Evolutionary conservation across 2,113 vertebrate genomes (phyloP).

Genomic region (Morone saxatilis): DNA sequence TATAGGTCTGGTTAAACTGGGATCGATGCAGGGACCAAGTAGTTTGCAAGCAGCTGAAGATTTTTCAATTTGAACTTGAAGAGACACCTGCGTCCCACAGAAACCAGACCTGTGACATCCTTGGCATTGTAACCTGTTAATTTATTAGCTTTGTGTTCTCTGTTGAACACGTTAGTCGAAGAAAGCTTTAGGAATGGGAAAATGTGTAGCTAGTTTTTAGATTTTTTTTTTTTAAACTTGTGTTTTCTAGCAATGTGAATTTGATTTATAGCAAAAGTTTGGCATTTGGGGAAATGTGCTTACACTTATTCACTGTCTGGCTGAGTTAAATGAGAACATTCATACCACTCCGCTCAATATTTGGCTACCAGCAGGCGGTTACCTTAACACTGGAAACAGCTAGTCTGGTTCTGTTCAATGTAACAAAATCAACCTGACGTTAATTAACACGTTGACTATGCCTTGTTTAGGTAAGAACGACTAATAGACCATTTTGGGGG

Average conservation of each 20-base stretch:
- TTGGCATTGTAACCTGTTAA: conserved; percentile 46
- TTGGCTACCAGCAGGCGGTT: background rate
- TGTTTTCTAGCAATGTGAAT: conserved; percentile 64
- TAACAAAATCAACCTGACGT: no score
- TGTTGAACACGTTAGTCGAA: conserved; percentile 46
- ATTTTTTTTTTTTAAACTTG: conserved; percentile 31
- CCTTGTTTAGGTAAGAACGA: no score
- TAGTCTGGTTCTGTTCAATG: no score
- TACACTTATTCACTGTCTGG: background rate
- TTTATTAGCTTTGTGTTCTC: conserved; percentile 68
- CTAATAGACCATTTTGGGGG: no score
- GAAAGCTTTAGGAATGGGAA: conserved; percentile 40
- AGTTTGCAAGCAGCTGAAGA: background rate
- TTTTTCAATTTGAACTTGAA: no score
- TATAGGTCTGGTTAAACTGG: background rate
- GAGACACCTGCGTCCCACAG: background rate
- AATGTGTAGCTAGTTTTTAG: conserved; percentile 22
- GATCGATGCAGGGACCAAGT: background rate
- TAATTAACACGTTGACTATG: no score
- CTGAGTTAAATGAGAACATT: background rate
- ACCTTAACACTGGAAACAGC: background rate
- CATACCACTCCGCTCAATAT: background rate
- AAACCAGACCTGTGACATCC: conserved; percentile 10
- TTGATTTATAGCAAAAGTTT: conserved; percentile 19
- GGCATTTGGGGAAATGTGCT: conserved; percentile 22